Evolutionary conservation across 2,888 invertebrate genomes (phyloP), one percentile per base, ranked within the genome.

Genomic region (Labia minor): DNA sequence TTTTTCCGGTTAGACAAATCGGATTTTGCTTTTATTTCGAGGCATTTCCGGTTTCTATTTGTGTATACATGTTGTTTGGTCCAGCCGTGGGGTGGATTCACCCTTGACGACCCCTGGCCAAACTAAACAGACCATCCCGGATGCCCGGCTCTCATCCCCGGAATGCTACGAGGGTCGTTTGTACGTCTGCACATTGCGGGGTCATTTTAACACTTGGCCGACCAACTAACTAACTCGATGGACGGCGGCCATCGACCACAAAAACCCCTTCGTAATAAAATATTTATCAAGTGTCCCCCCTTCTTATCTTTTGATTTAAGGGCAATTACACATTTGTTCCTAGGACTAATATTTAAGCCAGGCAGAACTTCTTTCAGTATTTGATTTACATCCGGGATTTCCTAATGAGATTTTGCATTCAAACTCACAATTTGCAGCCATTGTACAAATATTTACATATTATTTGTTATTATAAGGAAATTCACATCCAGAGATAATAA

Each of bases 1-100:
- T 49, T 49, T 49, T 49, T 49, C 49, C 49, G 49, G 49, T 49
- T 49, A 49, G 49, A 49, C 49, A 49, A 49, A 49, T 49, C 49
- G 49, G 49, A 49, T 49, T 49, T 49, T 49, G 49, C 49, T 49
- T 49, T 49, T 49, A 49, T 49, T 49, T 16, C 49, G 49, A 49
- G 49, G 49, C 49, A 49, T 49, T 49, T 49, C 49, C 49, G 49
- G 49, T 49, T 49, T 49, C 49, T 49, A 49, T 49, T 49, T 49
- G 49, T 49, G 14, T 49, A 49, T 49, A 49, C 49, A 49, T 49
- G 49, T 49, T 49, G 49, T 49, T 49, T 11, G 49, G 49, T 8
- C 49, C 49, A 16, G 4, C 14, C 49, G 3, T 49, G 49, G 49
- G 49, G 49, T 49, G 49, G 49, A 49, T 49, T 3, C n/a, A 49